Base-by-base conservation (phyloP, 2,888 invertebrate genomes). In the Gastrophysa polygoni region DNA sequence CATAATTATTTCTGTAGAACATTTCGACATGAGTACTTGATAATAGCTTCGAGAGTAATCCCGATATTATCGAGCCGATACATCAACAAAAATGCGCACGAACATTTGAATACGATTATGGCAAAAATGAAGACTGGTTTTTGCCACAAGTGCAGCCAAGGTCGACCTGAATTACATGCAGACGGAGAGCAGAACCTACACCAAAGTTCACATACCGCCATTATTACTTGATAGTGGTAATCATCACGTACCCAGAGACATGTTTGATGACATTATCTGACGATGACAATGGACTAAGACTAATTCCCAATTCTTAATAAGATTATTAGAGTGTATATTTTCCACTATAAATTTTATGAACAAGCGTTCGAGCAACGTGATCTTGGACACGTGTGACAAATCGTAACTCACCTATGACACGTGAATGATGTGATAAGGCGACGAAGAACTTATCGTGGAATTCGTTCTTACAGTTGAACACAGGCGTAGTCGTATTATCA, bases 131-230 rank as follows among this genome's bases (percentile, higher is more conserved):
- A 64, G 69, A 72, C 73, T 69, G 71, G 72, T 73, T 73, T 72
- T 69, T 66, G 68, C 68, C 61, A 59, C 71, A 71, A 72, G 68
- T 72, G 70, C 68, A 72, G 61, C 64, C 72, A 74, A 75, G 73
- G 75, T 51, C 70, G 71, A 63, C 70, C 61, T 67, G 70, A 71
- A 73, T 71, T 70, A 73, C 72, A 70, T 73, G 56, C 29, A 56
- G 29, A 20, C 24, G 5, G 24, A 47, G 24, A 46, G 43, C 28
- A 44, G 55, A 67, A 50, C 44, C 46, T 48, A 58, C 58, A 49
- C 46, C 51, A 44, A n/a, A n/a, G n/a, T n/a, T n/a, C n/a, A n/a
- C n/a, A n/a, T 63, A 50, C 56, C 49, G 56, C 59, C 8, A 29
- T 17, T n/a, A 21, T 14, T 24, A 55, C 28, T 16, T 21, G 46